Evolutionary conservation across 2,797 vertebrate genomes (phyloP).

Genomic region (Poecile montanus): DNA sequence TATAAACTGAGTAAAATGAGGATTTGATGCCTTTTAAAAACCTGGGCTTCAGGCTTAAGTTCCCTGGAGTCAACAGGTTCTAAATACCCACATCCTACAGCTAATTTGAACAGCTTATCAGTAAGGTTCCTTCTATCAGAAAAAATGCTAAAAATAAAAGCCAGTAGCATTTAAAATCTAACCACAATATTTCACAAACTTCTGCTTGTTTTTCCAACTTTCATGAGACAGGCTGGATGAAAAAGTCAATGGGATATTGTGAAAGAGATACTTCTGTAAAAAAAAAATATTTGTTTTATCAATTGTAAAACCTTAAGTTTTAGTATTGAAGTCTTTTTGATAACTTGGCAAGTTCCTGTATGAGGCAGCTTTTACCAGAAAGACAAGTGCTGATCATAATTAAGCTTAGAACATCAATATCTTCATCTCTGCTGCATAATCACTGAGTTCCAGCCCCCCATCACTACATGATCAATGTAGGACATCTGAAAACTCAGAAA

Average conservation of each 20-base stretch:
- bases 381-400: background rate
- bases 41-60: background rate
- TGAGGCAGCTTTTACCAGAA: background rate
- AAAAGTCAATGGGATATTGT: background rate
- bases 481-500: background rate
- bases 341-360: background rate
- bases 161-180: background rate
- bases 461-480: background rate
- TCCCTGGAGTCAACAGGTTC: background rate
- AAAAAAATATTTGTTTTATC: background rate
- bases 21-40: background rate
- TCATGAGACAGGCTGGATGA: background rate
- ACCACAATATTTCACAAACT: background rate
- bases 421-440: background rate
- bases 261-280: background rate
- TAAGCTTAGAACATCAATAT: background rate
- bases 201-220: background rate
- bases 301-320: background rate
- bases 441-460: background rate
- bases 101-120: background rate
- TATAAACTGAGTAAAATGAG: background rate
- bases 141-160: background rate
- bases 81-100: background rate
- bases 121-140: background rate
- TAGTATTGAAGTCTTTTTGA: background rate